A percentile compares a stretch with the other conserved stretches of the same genome.
Conservation (phyloP, 2,113 vertebrate species). For the Microcebus ravelobensis region DNA sequence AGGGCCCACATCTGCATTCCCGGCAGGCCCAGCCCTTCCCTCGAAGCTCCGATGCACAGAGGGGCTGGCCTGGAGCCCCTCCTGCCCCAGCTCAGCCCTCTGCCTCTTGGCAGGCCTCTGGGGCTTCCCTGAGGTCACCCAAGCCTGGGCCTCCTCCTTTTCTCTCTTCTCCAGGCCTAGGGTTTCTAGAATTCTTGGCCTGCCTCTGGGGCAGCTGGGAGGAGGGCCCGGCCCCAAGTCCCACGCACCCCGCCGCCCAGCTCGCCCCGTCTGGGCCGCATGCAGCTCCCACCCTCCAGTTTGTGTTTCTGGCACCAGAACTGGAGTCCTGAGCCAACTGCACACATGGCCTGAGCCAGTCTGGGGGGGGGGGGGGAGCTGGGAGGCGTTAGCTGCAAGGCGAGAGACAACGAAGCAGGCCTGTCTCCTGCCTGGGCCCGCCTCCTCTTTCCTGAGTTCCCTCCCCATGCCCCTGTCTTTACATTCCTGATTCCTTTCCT, state of each 20-base stretch:
- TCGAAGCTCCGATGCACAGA: neutral
- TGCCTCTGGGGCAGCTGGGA: neutral
- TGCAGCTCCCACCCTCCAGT: neutral
- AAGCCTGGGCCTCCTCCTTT: rapidly evolving
- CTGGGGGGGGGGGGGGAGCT: rapidly evolving
- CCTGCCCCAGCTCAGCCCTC: neutral
- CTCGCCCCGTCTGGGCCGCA: neutral
- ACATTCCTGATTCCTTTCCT: neutral
- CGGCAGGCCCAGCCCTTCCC: neutral
- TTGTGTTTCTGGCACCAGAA: slow-evolving; percentile 56
- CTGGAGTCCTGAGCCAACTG: neutral
- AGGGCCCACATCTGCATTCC: too few species aligned
- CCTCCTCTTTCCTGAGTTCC: neutral
- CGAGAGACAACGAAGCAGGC: neutral
- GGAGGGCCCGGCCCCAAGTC: neutral
- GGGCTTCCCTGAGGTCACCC: slow-evolving; percentile 52
- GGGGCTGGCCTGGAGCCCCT: neutral
- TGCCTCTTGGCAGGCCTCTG: neutral
- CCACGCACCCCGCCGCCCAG: rapidly evolving
- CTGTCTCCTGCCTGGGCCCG: neutral
- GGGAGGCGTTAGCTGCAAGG: neutral
- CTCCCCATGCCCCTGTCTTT: neutral
- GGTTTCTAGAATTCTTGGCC: slow-evolving; percentile 59
- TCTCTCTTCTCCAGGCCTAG: neutral
- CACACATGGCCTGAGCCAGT: neutral